These are phyloP conservation scores for Brachyptera putata DNA, from an alignment of 2,888 invertebrate genomes.

Conservation along the genomic window DNA sequence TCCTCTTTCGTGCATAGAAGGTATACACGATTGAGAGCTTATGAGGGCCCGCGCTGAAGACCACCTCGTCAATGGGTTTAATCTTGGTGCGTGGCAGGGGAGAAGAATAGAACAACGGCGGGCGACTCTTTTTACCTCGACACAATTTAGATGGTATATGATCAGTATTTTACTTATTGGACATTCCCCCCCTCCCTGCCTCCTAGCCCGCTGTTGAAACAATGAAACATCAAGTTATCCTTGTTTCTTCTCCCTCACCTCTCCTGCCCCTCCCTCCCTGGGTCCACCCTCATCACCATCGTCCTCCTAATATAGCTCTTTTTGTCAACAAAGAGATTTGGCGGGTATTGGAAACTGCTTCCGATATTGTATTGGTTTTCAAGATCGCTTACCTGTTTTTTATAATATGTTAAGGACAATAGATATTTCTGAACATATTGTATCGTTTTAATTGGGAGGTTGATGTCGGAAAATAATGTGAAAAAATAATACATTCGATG, in stretches of 20 bases:
- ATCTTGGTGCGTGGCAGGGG: not conserved
- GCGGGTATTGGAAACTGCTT: too few species aligned
- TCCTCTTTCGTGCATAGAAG: too few species aligned
- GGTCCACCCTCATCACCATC: not conserved
- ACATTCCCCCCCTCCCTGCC: slow-evolving; percentile 3
- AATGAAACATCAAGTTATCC: slow-evolving; percentile 2
- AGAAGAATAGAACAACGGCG: slow-evolving; percentile 9
- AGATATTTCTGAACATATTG: too few species aligned
- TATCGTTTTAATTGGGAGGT: too few species aligned
- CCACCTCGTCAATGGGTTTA: slow-evolving; percentile 20
- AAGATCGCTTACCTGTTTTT: too few species aligned
- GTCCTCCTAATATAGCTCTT: not conserved
- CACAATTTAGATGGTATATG: slow-evolving; percentile 17
- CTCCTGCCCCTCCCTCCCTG: not conserved
- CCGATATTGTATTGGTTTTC: too few species aligned
- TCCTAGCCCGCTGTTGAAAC: slow-evolving; percentile 9
- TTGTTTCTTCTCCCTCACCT: not conserved
- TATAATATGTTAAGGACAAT: too few species aligned
- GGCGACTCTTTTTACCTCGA: not conserved
- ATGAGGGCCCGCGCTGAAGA: slow-evolving; percentile 8
- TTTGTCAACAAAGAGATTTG: too few species aligned
- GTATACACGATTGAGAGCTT: too few species aligned
- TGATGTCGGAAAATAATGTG: too few species aligned
- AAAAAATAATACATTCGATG: too few species aligned
- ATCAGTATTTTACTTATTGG: slow-evolving; percentile 19